Base-by-base conservation (phyloP, 2,797 vertebrate species). In the Gorsachius magnificus region DNA sequence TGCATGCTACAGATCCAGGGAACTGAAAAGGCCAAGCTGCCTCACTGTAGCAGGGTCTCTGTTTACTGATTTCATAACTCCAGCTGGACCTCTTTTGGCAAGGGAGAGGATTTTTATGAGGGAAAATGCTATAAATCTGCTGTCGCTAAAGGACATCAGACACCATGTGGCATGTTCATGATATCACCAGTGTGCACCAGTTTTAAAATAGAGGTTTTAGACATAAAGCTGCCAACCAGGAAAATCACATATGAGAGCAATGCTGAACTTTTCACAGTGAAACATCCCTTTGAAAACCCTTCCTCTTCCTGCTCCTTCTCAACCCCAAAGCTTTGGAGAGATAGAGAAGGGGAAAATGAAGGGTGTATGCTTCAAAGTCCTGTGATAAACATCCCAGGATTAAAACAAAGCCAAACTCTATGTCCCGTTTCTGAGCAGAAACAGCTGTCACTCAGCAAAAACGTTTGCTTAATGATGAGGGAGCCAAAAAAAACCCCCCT, bases 111-210 rank as follows among this genome's bases (percentile, higher is more conserved):
- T 88, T 97, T 97, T 97, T 97, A 95, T 90, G 87, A 94, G 91
- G 82, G 89, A 92, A 97, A 96, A 96, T 76, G 68, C 91, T 78
- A 81, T 97, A 96, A 97, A 93, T 96, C 95, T 96, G 89, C 95
- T 95, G 89, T 90, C 56, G 5, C 89, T 68, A 64, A 86, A 90
- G 87, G 95, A 97, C 94, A 97, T 93, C 93, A 90, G 91, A 97
- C 89, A 90, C 93, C 85, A 96, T 79, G 96, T 86, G 95, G 93
- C 87, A 93, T 84, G 79, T 77, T 95, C 95, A 85, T 95, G 96
- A 95, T 96, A 97, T 96, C 96, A 96, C 90, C 95, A 96, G 83
- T 18, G 54, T 41, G 84, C 90, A 91, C 60, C 89, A 95, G 90
- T 96, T 95, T 93, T 90, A 89, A 93, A 89, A 94, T 57, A 86